phyloP scores from a whole-genome alignment of 2,113 vertebrate species.

The Chrysemys picta region DNA sequence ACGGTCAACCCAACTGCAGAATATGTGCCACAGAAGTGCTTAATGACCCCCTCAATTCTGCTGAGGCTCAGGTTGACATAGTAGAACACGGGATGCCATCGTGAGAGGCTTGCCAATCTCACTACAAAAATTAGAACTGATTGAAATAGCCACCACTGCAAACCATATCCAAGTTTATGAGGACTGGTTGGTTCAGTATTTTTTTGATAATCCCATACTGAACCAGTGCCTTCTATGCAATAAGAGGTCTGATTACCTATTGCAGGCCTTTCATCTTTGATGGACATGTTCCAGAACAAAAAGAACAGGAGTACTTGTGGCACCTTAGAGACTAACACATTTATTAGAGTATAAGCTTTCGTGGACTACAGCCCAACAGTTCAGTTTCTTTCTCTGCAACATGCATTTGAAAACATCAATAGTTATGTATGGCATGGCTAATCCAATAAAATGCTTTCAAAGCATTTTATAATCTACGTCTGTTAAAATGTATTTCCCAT shows the following conservation, averaged over 20 bases:
- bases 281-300: background rate
- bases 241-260: rapidly evolving
- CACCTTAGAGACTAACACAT: too few relatives aligned
- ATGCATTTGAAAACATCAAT: background rate
- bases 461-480: background rate
- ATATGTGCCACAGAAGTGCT: rapidly evolving
- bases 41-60: background rate
- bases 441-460: constrained; percentile 2
- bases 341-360: too few relatives aligned
- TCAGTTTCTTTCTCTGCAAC: rapidly evolving
- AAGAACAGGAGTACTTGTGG: too few relatives aligned
- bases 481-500: background rate
- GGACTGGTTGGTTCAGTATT: rapidly evolving
- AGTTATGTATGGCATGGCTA: background rate
- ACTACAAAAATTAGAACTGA: background rate
- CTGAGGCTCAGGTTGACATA: background rate
- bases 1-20: background rate
- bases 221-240: background rate
- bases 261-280: rapidly evolving
- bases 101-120: rapidly evolving
- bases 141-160: background rate
- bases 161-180: rapidly evolving
- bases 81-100: background rate
- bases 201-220: background rate
- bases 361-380: background rate